phyloP scores from a whole-genome alignment of 2,888 invertebrate genomes.

The Eupithecia inturbata region DNA sequence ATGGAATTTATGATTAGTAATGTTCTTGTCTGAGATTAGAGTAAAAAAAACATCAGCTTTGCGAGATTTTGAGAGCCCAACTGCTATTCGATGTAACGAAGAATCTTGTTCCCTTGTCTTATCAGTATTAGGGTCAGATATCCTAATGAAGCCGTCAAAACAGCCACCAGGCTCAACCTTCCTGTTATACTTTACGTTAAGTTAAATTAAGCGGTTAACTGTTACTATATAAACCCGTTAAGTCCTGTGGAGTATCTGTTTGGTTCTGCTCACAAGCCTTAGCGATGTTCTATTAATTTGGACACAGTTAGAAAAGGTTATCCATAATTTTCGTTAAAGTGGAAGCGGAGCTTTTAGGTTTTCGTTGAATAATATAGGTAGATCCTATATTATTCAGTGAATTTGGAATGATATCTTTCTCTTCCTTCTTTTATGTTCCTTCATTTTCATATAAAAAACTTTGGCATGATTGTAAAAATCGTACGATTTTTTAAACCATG shows the following conservation, averaged over 20 bases:
- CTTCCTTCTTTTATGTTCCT: no score
- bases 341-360: background rate
- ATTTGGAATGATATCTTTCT: background rate
- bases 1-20: no score
- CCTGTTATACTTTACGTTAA: slow-evolving; percentile 52
- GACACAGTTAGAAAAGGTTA: background rate
- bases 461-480: no score
- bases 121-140: slow-evolving; percentile 4
- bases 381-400: background rate
- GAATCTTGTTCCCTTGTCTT: background rate
- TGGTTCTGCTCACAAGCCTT: slow-evolving; percentile 21
- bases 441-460: no score
- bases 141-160: slow-evolving; percentile 39
- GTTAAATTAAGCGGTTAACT: slow-evolving; percentile 66
- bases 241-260: slow-evolving; percentile 41
- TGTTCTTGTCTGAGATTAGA: no score
- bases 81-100: no score
- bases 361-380: background rate
- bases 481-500: no score
- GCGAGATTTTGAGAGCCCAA: no score
- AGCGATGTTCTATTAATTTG: background rate
- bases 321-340: background rate
- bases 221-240: slow-evolving; percentile 54
- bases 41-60: no score
- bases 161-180: slow-evolving; percentile 39